Percentiles rank a stretch among this genome's conserved stretches.
These are phyloP conservation scores for Cryptoleucopteryx plumbea DNA, from an alignment of 2,113 vertebrate species.

Conservation along the genomic window DNA sequence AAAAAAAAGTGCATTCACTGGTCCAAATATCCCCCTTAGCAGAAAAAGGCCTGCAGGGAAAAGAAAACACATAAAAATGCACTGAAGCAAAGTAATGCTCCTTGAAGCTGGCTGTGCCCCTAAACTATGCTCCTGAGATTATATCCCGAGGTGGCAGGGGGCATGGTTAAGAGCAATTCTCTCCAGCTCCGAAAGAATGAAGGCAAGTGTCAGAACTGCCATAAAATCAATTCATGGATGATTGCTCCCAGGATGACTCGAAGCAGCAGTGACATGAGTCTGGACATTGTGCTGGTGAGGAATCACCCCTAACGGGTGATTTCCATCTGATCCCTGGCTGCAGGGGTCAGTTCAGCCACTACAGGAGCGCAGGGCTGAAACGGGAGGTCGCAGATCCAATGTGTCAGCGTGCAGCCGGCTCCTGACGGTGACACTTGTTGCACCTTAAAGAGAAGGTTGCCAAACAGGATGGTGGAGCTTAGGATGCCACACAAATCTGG, in stretches of 20 bases:
- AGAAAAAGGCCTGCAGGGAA: conserved; percentile 25
- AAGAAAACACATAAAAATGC: conserved; percentile 53
- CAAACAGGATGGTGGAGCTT: background rate
- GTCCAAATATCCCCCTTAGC: conserved; percentile 1
- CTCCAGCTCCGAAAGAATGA: background rate
- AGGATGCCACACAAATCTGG: background rate
- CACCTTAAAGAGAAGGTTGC: background rate
- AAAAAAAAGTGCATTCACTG: conserved; percentile 6
- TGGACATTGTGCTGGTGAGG: conserved; percentile 36
- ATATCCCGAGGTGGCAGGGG: conserved; percentile 22
- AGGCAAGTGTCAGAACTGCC: conserved; percentile 47
- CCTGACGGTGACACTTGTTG: background rate
- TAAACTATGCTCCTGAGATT: conserved; percentile 51
- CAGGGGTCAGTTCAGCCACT: conserved; percentile 10
- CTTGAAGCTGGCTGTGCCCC: conserved; percentile 51
- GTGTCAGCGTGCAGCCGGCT: background rate
- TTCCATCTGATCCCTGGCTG: conserved; percentile 30
- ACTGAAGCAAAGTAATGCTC: conserved; percentile 54
- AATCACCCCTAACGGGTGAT: conserved; percentile 13
- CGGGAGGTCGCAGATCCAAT: background rate
- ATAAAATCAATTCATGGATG: conserved; percentile 51
- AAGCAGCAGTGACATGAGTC: conserved; percentile 9
- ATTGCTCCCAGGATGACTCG: conserved; percentile 43
- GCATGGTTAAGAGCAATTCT: conserved; percentile 50
- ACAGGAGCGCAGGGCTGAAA: background rate